Base-by-base conservation (phyloP, 2,888 invertebrate genomes). In the Polydesmus complanatus region DNA sequence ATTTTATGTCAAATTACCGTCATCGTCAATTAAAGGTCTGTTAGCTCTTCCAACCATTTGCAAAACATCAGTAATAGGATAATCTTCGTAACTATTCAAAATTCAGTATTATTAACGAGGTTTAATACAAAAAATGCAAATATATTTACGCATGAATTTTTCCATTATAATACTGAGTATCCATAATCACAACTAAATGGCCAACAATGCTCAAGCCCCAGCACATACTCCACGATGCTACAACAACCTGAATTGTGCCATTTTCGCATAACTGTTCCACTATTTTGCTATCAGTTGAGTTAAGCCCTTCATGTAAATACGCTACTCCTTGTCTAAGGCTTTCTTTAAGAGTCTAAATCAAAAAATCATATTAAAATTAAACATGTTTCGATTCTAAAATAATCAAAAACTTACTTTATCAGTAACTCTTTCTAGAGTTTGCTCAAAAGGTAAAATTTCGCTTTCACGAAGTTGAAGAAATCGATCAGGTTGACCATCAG, bases 41-140 rank as follows among this genome's bases (percentile, higher is more conserved):
- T 97, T 96, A 0, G 97, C 97, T 56, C 93, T 80, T 0, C 97
- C 97, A 51, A 97, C 83, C 97, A 98, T 98, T 76, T 98, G 96
- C 23, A 98, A 78, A 0, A 99, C 92, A 70, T 96, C 96, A 0
- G 92, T 93, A 27, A 97, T 84, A 0, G 97, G 94, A 74, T 97
- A 99, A 76, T 98, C 98, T 75, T 97, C 96, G 76, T 98, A 96
- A 0, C 86, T 83, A 70, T 86, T 50, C 21, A 37, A 2, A 51
- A 21, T 25, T 52, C 3, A 37, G 11, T 52, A 21, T 18, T 14
- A 48, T 56, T 56, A 23, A 18, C 55, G 51, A 23, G 1, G 22
- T 57, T 58, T 26, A 5, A 2, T 54, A 50, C 23, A 8, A 25
- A 5, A 11, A 23, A 23, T 19, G 63, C 65, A 60, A 65, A 69